These are phyloP conservation scores for Augochlora pura DNA, from an alignment of 1,140 invertebrate genomes.

Conservation along the genomic window DNA sequence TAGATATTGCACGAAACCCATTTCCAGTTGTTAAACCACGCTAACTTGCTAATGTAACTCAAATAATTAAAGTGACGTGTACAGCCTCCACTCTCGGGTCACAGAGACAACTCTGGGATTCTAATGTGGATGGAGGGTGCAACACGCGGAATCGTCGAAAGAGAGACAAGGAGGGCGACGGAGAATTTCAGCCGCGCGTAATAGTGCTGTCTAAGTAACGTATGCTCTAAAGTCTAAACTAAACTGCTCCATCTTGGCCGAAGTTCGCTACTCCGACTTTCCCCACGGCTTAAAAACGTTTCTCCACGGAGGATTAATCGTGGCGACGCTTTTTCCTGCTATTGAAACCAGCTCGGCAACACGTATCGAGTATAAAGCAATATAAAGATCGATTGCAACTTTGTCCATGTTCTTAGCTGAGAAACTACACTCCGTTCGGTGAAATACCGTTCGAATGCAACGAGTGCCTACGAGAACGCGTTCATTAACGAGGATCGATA, in stretches of 20 bases:
- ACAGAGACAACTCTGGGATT: constrained; percentile 42
- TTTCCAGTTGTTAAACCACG: constrained; percentile 54
- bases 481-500: too few species aligned
- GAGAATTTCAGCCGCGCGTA: constrained; percentile 36
- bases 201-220: constrained; percentile 32
- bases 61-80: constrained; percentile 64
- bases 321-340: background rate
- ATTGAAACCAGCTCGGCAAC: too few species aligned
- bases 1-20: constrained; percentile 44
- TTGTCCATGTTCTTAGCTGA: too few species aligned
- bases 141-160: background rate
- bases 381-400: too few species aligned
- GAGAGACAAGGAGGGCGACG: background rate
- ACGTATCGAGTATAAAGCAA: too few species aligned
- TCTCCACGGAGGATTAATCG: background rate
- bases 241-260: constrained; percentile 19
- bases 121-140: constrained; percentile 34
- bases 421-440: too few species aligned
- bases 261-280: constrained; percentile 5
- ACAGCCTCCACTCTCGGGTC: constrained; percentile 32
- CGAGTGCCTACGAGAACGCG: too few species aligned
- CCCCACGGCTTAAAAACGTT: background rate
- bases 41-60: constrained; percentile 61
- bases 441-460: too few species aligned
- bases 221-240: constrained; percentile 35